Evolutionary conservation across 2,113 vertebrate species (phyloP).

Genomic region (Hippocampus barbouri): DNA sequence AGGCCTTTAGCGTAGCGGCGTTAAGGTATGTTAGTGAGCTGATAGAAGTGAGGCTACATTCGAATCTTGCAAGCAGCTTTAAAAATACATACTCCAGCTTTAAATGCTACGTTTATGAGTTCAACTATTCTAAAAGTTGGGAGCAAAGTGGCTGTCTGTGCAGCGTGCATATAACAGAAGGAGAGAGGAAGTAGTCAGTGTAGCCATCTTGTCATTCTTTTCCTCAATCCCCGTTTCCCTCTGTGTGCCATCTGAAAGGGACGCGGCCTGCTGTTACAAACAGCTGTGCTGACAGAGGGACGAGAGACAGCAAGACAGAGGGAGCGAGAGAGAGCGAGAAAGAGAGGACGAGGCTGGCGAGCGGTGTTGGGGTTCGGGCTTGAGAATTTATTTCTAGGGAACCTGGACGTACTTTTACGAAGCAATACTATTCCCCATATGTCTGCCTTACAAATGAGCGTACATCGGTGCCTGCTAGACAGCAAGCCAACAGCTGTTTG

Average conservation of each 20-base stretch:
- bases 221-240: slow-evolving; percentile 21
- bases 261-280: slow-evolving; percentile 61
- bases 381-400: slow-evolving; percentile 45
- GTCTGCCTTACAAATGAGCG: slow-evolving; percentile 51
- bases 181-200: slow-evolving; percentile 10
- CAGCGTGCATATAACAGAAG: neutral
- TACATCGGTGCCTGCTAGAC: slow-evolving; percentile 42
- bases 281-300: slow-evolving; percentile 49
- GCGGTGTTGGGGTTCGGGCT: neutral
- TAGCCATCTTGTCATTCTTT: slow-evolving; percentile 41
- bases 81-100: neutral
- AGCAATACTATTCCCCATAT: slow-evolving; percentile 48
- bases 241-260: slow-evolving; percentile 48
- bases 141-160: slow-evolving; percentile 12
- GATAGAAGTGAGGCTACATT: no score
- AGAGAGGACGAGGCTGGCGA: slow-evolving; percentile 20
- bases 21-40: no score
- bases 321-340: neutral
- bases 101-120: slow-evolving; percentile 5
- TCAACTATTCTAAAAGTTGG: neutral
- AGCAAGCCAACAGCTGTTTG: slow-evolving; percentile 53
- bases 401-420: slow-evolving; percentile 43
- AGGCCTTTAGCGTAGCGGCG: neutral
- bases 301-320: slow-evolving; percentile 14
- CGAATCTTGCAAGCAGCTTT: no score